Evolutionary conservation across 2,888 invertebrate genomes (phyloP).

Genomic region (Tipula helvola): DNA sequence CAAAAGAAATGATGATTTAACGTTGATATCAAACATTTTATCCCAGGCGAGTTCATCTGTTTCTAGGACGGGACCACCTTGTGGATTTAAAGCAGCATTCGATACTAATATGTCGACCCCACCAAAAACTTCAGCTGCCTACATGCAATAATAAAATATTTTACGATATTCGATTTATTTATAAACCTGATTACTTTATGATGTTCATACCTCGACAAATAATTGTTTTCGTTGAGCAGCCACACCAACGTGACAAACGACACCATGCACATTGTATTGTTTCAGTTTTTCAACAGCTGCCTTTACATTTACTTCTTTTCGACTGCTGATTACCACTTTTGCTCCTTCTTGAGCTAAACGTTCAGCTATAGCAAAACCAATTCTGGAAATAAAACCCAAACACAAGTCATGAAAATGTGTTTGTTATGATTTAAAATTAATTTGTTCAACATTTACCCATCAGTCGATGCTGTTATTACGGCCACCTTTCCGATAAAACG

Average conservation of each 20-base stretch:
- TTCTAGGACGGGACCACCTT: slow-evolving; percentile 65
- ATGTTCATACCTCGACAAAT: slow-evolving; percentile 38
- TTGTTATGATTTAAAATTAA: background rate
- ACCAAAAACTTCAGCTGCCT: slow-evolving; percentile 60
- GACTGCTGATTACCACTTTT: slow-evolving; percentile 79
- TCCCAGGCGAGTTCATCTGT: slow-evolving; percentile 81
- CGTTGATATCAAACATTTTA: slow-evolving; percentile 92
- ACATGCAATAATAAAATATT: slow-evolving; percentile 32
- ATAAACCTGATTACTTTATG: no score
- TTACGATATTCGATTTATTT: slow-evolving; percentile 20
- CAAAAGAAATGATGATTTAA: slow-evolving; percentile 76
- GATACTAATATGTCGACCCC: slow-evolving; percentile 88
- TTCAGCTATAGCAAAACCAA: slow-evolving; percentile 84
- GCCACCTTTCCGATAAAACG: slow-evolving; percentile 51
- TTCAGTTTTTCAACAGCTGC: slow-evolving; percentile 58
- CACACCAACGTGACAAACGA: slow-evolving; percentile 81
- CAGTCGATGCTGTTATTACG: slow-evolving; percentile 81
- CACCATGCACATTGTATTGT: slow-evolving; percentile 20
- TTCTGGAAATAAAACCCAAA: slow-evolving; percentile 38
- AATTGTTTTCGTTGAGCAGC: slow-evolving; percentile 64
- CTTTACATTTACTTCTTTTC: slow-evolving; percentile 77
- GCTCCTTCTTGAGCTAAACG: slow-evolving; percentile 79
- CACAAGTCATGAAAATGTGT: background rate
- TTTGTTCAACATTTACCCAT: slow-evolving; percentile 32
- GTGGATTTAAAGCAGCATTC: slow-evolving; percentile 88